A percentile compares a stretch with the other conserved stretches of the same genome.
Conservation (phyloP, 2,888 invertebrate species). For the Hypomecis punctinalis region DNA sequence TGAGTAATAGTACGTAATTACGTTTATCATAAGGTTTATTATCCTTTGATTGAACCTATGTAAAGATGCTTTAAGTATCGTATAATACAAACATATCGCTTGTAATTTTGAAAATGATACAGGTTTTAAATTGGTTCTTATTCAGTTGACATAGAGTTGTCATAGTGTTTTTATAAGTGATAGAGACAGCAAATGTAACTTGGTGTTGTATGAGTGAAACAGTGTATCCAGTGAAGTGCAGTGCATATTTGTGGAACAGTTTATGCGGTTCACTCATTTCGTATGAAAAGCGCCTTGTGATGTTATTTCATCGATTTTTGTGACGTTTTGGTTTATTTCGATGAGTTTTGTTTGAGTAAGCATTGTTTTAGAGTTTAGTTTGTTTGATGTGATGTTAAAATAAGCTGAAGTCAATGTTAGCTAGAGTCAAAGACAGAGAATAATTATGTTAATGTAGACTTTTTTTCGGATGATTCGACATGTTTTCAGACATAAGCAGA, state of each 20-base stretch:
- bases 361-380: background rate
- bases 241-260: conserved; percentile 79
- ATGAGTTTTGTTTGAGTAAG: conserved; percentile 32
- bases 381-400: conserved; percentile 11
- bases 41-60: conserved; percentile 66
- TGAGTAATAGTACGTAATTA: conserved; percentile 53
- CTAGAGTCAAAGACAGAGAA: too few species aligned
- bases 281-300: conserved; percentile 63
- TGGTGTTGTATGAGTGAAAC: conserved; percentile 68
- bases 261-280: conserved; percentile 73
- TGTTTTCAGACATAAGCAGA: too few species aligned
- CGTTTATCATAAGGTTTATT: conserved; percentile 64
- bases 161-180: conserved; percentile 13
- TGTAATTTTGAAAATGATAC: conserved; percentile 30
- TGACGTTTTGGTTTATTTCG: conserved; percentile 30
- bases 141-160: conserved; percentile 33
- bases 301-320: conserved; percentile 67
- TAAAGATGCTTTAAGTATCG: conserved; percentile 56
- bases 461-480: too few species aligned
- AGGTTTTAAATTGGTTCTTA: conserved; percentile 43
- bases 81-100: conserved; percentile 48
- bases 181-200: conserved; percentile 35
- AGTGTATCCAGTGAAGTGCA: conserved; percentile 78
- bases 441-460: too few species aligned
- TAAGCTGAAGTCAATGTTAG: background rate